Conservation (phyloP, 35 echinoderm and acorn worm genomes). For the Apostichopus parvimensis region DNA sequence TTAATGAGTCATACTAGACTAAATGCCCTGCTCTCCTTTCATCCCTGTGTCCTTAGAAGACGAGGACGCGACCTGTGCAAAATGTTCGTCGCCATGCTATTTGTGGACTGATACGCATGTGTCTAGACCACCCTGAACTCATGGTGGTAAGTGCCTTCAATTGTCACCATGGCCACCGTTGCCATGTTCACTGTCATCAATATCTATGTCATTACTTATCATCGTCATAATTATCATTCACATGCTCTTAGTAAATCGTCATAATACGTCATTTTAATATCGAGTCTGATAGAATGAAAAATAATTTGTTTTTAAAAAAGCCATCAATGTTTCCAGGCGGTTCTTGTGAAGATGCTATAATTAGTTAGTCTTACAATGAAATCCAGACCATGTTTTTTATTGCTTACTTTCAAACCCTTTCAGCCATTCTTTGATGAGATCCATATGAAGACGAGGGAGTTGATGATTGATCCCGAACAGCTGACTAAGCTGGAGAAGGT, state of each 20-base stretch:
- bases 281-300: too few species aligned
- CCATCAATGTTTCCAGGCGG: too few species aligned
- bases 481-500: conserved; percentile 91
- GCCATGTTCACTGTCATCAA: neutral
- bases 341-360: too few species aligned
- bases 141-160: conserved; percentile 77
- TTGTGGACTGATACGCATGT: conserved; percentile 87
- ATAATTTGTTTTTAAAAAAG: too few species aligned
- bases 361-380: too few species aligned
- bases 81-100: conserved; percentile 93
- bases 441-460: conserved; percentile 54
- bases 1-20: neutral
- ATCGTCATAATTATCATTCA: too few species aligned
- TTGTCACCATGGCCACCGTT: neutral
- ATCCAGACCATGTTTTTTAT: too few species aligned
- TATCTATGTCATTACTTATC: neutral
- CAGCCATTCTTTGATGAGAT: conserved; percentile 91
- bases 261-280: too few species aligned
- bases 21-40: conserved; percentile 40
- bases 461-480: conserved; percentile 81
- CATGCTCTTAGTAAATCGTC: too few species aligned
- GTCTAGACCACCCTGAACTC: conserved; percentile 79
- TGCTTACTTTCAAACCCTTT: conserved; percentile 1
- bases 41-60: conserved; percentile 98
- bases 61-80: conserved; percentile 98